A percentile compares a stretch with the other conserved stretches of the same genome.
These are phyloP conservation scores for Brachyrhaphis roseni DNA, from an alignment of 2,797 vertebrate genomes.

Conservation along the genomic window DNA sequence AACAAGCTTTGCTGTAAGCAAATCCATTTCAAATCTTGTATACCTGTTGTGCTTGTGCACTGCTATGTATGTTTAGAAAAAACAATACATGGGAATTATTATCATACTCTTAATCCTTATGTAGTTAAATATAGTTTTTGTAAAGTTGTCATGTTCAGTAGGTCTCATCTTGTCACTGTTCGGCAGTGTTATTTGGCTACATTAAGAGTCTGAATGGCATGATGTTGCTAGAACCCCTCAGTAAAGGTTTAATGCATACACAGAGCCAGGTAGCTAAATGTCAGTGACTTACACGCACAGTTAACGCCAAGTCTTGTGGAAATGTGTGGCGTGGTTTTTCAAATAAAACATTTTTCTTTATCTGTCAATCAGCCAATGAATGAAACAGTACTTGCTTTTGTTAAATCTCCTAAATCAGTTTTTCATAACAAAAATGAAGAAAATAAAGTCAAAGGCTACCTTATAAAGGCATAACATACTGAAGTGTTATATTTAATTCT, in stretches of 20 bases:
- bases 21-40: constrained; percentile 34
- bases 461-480: background rate
- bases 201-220: constrained; percentile 25
- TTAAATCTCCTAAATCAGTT: background rate
- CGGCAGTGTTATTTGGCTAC: constrained; percentile 16
- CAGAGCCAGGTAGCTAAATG: background rate
- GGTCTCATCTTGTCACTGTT: constrained; percentile 1
- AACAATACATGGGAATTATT: background rate
- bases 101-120: background rate
- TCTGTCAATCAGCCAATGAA: background rate
- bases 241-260: background rate
- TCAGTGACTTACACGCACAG: background rate
- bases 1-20: constrained; percentile 20
- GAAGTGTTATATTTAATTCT: background rate
- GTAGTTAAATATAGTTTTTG: background rate
- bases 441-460: background rate
- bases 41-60: constrained; percentile 7
- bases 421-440: background rate
- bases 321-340: background rate
- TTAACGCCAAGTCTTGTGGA: background rate
- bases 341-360: background rate
- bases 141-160: background rate
- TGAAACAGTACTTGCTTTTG: background rate
- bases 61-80: background rate
- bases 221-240: constrained; percentile 4